These are phyloP conservation scores for roundworm (Caenorhabditis elegans) DNA, from an alignment of 1,140 invertebrate species.

Conservation along the genomic window WBcel235 BX284603.4:6957001-6957500, in stretches of 20 bases:
- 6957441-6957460: constrained; percentile 87
- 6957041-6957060: constrained; percentile 79
- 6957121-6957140: constrained; percentile 85
- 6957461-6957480: constrained; percentile 61
- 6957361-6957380: constrained; percentile 47
- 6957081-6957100: constrained; percentile 94
- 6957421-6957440: constrained; percentile 90
- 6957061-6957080: constrained; percentile 93
- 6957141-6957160: constrained; percentile 86
- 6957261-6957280: constrained; percentile 95
- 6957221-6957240: constrained; percentile 97
- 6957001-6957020: constrained; percentile 17
- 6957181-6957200: constrained; percentile 97
- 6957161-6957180: constrained; percentile 97
- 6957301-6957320: constrained; percentile 84
- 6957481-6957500: constrained; percentile 85
- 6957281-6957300: constrained; percentile 95
- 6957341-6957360: constrained; percentile 86
- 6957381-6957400: constrained; percentile 78
- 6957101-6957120: constrained; percentile 87
- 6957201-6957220: constrained; percentile 99
- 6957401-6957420: constrained; percentile 88
- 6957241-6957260: constrained; percentile 93
- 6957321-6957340: constrained; percentile 79
- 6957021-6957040: constrained; percentile 68